Evolutionary conservation across 2,113 vertebrate genomes (phyloP).

Genomic region (Sapayoa aenigma): DNA sequence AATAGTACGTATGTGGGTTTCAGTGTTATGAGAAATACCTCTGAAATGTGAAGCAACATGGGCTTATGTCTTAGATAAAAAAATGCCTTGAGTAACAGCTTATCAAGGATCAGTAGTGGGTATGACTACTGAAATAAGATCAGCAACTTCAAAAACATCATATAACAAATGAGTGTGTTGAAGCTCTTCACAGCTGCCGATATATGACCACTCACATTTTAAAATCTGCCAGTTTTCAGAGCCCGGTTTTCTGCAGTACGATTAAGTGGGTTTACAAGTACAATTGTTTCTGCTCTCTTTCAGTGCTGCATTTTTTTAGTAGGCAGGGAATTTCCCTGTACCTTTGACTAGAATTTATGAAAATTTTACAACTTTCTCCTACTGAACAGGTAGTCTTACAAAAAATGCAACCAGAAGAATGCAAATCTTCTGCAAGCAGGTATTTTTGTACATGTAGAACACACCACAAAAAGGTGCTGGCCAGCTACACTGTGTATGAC

Average conservation of each 20-base stretch:
- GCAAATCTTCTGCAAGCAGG: not conserved
- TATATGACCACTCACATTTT: not conserved
- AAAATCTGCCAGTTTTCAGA: not conserved
- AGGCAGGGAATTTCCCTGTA: rapidly evolving
- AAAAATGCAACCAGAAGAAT: not conserved
- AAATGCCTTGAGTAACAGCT: not conserved
- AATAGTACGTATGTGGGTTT: rapidly evolving
- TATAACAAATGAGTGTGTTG: not conserved
- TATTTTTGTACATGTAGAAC: not conserved
- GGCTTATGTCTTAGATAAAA: not conserved
- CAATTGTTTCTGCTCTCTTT: not conserved
- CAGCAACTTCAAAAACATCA: not conserved
- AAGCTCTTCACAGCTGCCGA: not conserved
- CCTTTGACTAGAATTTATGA: not conserved
- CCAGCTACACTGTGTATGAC: not conserved
- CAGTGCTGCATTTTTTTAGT: not conserved
- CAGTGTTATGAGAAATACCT: not conserved
- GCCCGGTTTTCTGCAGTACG: rapidly evolving
- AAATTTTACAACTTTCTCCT: not conserved
- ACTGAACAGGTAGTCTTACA: not conserved
- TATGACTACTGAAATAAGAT: not conserved
- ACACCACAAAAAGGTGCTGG: not conserved
- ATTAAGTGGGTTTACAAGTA: not conserved
- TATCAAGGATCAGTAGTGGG: not conserved
- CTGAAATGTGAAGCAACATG: not conserved